These are phyloP conservation scores for Oncorhynchus masou DNA, from an alignment of 2,113 vertebrate genomes.

Conservation along the genomic window DNA sequence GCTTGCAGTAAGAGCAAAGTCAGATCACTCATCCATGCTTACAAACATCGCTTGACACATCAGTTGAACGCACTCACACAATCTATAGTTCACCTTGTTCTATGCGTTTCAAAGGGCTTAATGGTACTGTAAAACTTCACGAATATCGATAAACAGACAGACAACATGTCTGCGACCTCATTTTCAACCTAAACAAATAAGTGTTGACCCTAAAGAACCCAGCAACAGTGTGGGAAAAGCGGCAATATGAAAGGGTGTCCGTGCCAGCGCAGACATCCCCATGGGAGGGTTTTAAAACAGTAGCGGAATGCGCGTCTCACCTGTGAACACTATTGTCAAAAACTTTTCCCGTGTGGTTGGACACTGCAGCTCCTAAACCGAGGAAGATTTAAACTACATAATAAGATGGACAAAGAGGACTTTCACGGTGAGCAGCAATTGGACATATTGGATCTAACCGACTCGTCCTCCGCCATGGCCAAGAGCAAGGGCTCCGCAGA, in stretches of 20 bases:
- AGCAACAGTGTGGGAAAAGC: not conserved
- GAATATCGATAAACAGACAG: not conserved
- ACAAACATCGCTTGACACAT: too few relatives aligned
- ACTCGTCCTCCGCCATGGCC: not conserved
- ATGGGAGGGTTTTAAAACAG: slow-evolving; percentile 1
- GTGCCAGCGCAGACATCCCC: not conserved
- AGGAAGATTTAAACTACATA: not conserved
- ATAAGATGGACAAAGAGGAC: slow-evolving; percentile 1
- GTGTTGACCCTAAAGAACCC: not conserved
- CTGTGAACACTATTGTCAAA: slow-evolving; percentile 30
- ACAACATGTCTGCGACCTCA: not conserved
- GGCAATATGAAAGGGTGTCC: not conserved
- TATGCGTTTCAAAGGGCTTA: not conserved
- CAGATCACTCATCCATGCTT: too few relatives aligned
- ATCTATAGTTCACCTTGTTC: not conserved
- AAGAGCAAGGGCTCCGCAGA: slow-evolving; percentile 8
- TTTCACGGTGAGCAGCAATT: slow-evolving; percentile 25
- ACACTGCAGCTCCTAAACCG: not conserved
- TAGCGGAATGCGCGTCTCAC: slow-evolving; percentile 34
- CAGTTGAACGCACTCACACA: too few relatives aligned
- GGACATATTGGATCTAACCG: slow-evolving; percentile 39
- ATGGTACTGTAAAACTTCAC: not conserved
- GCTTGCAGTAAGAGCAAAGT: too few relatives aligned
- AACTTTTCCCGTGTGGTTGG: not conserved
- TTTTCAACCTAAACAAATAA: not conserved